These are phyloP conservation scores for Coenobita brevimanus DNA, from an alignment of 1,140 invertebrate genomes.

Conservation along the genomic window DNA sequence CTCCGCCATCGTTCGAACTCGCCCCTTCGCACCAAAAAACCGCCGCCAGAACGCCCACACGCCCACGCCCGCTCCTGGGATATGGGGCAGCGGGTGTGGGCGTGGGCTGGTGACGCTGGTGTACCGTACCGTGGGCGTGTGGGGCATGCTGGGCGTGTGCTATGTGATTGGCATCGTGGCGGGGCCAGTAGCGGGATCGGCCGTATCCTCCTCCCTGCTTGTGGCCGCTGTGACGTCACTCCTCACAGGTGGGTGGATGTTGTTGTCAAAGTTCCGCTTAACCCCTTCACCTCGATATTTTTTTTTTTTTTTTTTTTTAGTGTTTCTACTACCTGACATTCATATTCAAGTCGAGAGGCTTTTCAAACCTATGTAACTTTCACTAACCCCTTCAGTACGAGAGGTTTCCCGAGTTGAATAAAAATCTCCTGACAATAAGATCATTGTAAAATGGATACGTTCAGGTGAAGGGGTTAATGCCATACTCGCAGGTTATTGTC, in stretches of 20 bases:
- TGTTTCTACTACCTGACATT: too few relatives aligned
- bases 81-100: conserved; percentile 45
- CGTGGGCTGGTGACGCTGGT: conserved; percentile 45
- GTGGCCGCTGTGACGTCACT: conserved; percentile 53
- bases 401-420: too few relatives aligned
- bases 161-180: conserved; percentile 51
- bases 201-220: conserved; percentile 48
- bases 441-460: too few relatives aligned
- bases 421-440: too few relatives aligned
- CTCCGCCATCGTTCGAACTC: conserved; percentile 26
- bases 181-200: conserved; percentile 40
- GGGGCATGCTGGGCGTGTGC: conserved; percentile 38
- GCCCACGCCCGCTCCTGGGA: conserved; percentile 36
- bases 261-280: too few relatives aligned
- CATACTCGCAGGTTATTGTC: too few relatives aligned
- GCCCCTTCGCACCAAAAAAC: conserved; percentile 26
- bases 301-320: too few relatives aligned
- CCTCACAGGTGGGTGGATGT: conserved; percentile 29
- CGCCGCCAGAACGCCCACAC: not conserved
- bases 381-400: too few relatives aligned
- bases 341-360: too few relatives aligned
- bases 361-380: too few relatives aligned
- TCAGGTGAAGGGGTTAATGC: too few relatives aligned
- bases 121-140: conserved; percentile 42
- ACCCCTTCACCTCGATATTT: too few relatives aligned